A percentile compares a stretch with the other conserved stretches of the same genome.
Evolutionary conservation across 2,888 invertebrate species (phyloP).

Genomic region (Lepidocyrtinus sp.): DNA sequence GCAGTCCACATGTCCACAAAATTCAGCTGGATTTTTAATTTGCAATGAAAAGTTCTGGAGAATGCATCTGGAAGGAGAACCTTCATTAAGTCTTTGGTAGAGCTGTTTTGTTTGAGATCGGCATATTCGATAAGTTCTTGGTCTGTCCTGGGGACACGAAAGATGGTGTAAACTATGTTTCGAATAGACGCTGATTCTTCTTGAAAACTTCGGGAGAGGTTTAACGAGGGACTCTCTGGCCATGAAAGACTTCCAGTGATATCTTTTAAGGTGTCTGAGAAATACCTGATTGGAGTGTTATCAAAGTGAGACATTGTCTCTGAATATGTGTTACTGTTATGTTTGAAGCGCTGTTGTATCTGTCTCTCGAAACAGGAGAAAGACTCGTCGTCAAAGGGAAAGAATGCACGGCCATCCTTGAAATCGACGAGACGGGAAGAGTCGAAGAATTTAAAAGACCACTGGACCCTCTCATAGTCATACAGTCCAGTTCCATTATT

Average conservation of each 20-base stretch:
- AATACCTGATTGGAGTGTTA: constrained; percentile 24
- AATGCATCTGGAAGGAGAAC: constrained; percentile 61
- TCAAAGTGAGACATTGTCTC: neutral
- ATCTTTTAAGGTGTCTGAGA: constrained; percentile 53
- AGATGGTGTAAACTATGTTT: constrained; percentile 59
- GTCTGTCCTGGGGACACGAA: constrained; percentile 61
- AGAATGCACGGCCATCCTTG: constrained; percentile 50
- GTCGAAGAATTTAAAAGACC: constrained; percentile 64
- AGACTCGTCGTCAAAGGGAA: constrained; percentile 52
- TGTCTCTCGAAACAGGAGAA: constrained; percentile 59
- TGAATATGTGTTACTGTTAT: neutral
- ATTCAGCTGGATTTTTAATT: constrained; percentile 61
- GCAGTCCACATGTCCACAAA: constrained; percentile 63
- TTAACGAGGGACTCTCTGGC: constrained; percentile 24
- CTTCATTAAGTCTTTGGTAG: constrained; percentile 58
- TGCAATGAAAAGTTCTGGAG: constrained; percentile 54
- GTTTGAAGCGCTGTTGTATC: constrained; percentile 27
- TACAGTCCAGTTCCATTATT: constrained; percentile 31
- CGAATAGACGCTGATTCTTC: neutral
- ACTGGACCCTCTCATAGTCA: constrained; percentile 48
- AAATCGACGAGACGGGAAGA: constrained; percentile 56
- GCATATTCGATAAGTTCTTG: constrained; percentile 50
- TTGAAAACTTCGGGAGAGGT: constrained; percentile 10
- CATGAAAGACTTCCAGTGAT: constrained; percentile 55
- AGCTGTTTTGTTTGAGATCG: constrained; percentile 35